Conservation (phyloP, 2,888 invertebrate species). For the Xanthia icteritia region DNA sequence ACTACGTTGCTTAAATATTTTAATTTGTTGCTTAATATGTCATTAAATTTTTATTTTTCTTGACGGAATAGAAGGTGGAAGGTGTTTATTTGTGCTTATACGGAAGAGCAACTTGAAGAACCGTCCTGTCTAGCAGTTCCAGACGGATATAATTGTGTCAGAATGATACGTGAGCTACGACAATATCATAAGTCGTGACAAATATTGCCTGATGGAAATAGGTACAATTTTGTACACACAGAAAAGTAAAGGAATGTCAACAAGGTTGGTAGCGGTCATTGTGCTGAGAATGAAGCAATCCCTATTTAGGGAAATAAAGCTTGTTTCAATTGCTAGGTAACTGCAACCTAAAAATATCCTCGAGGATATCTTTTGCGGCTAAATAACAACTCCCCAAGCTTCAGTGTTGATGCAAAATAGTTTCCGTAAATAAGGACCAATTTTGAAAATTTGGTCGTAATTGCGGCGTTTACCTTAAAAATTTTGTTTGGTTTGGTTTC, state of each 20-base stretch:
- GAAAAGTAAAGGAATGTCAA: neutral
- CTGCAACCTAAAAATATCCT: neutral
- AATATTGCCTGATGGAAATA: neutral
- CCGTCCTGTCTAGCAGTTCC: neutral
- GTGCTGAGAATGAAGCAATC: neutral
- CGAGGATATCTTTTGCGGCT: neutral
- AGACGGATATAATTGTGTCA: neutral
- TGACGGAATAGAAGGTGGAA: neutral
- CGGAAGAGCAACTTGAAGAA: neutral
- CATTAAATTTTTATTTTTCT: slow-evolving; percentile 22
- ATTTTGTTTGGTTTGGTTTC: neutral
- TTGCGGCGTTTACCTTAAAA: neutral
- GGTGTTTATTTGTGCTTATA: neutral
- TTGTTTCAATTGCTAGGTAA: neutral
- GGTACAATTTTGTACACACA: neutral
- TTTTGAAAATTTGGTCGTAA: neutral
- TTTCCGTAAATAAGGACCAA: slow-evolving; percentile 5
- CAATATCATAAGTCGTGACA: neutral
- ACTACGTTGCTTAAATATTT: slow-evolving; percentile 23
- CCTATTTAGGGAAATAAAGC: neutral
- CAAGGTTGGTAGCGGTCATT: neutral
- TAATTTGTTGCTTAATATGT: slow-evolving; percentile 5
- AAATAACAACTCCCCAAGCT: neutral
- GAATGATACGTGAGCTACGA: neutral
- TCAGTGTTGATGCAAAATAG: neutral